phyloP scores from a whole-genome alignment of 1,140 invertebrate species.

The Zaprionus kolodkinae region DNA sequence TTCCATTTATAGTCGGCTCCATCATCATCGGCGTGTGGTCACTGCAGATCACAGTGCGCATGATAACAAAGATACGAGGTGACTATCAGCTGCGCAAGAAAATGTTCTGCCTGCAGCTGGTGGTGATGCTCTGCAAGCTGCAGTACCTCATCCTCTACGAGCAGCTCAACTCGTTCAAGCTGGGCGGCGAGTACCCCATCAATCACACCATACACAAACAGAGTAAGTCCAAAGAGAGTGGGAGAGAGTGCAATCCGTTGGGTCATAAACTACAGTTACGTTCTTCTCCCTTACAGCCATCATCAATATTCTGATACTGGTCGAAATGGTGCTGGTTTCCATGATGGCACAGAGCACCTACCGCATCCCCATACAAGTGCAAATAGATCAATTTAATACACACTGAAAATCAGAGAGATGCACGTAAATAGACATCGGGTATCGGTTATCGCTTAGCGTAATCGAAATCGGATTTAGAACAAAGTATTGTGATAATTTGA shows the following conservation, averaged over 20 bases:
- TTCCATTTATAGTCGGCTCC: constrained; percentile 74
- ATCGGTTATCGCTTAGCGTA: background rate
- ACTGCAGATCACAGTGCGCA: constrained; percentile 75
- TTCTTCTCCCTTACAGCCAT: constrained; percentile 55
- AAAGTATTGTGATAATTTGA: constrained; percentile 77
- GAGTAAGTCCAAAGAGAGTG: constrained; percentile 52
- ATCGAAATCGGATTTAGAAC: constrained; percentile 30
- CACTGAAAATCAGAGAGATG: constrained; percentile 31
- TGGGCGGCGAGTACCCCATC: constrained; percentile 78
- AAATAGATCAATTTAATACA: constrained; percentile 61
- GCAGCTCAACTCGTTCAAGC: constrained; percentile 61
- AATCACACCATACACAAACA: constrained; percentile 80
- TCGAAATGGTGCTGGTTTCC: constrained; percentile 80
- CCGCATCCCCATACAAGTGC: constrained; percentile 65
- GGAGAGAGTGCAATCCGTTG: background rate
- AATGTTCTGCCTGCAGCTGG: constrained; percentile 77
- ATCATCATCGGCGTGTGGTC: constrained; percentile 73
- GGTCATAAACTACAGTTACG: background rate
- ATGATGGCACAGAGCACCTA: constrained; percentile 76
- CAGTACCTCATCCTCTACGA: constrained; percentile 74
- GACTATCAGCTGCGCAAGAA: constrained; percentile 77
- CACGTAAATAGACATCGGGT: constrained; percentile 4
- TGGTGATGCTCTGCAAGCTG: constrained; percentile 75
- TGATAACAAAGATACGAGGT: constrained; percentile 63
- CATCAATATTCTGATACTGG: constrained; percentile 75